These are phyloP conservation scores for Andrena marginata DNA, from an alignment of 2,888 invertebrate species.

Conservation along the genomic window DNA sequence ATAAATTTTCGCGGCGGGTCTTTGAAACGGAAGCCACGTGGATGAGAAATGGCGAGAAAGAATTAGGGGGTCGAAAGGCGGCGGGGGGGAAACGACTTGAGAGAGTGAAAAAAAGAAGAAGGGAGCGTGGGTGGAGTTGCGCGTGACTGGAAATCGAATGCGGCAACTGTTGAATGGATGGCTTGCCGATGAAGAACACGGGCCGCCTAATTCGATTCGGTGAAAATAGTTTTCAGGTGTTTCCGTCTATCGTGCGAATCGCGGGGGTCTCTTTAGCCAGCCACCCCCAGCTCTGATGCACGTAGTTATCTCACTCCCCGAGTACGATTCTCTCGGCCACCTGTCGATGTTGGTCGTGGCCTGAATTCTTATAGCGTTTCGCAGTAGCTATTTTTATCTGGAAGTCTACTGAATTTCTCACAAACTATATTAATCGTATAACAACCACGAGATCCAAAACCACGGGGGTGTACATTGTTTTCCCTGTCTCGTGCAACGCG, in stretches of 20 bases:
- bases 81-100: conserved; percentile 19
- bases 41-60: background rate
- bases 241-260: conserved; percentile 39
- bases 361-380: background rate
- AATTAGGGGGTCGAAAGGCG: conserved; percentile 4
- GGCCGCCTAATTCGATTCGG: conserved; percentile 78
- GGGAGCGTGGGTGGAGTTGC: conserved; percentile 44
- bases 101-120: conserved; percentile 8
- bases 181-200: conserved; percentile 78
- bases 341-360: conserved; percentile 34
- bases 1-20: conserved; percentile 7
- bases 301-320: conserved; percentile 7
- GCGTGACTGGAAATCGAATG: conserved; percentile 77
- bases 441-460: background rate
- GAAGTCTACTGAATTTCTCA: no score
- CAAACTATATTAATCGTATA: background rate
- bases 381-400: background rate
- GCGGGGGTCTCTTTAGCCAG: conserved; percentile 51
- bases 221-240: conserved; percentile 73
- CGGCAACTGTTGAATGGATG: conserved; percentile 79
- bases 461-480: background rate
- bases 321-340: conserved; percentile 31
- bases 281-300: conserved; percentile 38
- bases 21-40: background rate
- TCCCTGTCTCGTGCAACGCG: background rate